Percentiles rank a stretch among this genome's conserved stretches.
Conservation (phyloP, 2,797 vertebrate species). For the Galagoides demidoff region DNA sequence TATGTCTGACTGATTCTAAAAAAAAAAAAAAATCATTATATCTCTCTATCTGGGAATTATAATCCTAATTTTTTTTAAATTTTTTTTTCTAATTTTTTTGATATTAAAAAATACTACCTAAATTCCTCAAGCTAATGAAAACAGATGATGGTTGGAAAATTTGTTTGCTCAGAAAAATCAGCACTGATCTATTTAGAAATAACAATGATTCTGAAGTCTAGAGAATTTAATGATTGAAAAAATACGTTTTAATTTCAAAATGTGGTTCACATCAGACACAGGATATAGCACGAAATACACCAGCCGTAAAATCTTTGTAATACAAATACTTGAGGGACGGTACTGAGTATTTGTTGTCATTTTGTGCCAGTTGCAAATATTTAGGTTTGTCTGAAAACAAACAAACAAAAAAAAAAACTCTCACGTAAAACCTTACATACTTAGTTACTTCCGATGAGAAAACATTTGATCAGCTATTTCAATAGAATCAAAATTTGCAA, state of each 20-base stretch:
- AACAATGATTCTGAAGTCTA: constrained; percentile 24
- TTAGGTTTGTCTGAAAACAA: not conserved
- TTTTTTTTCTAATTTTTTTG: constrained; percentile 50
- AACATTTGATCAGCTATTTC: not conserved
- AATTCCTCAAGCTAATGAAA: constrained; percentile 31
- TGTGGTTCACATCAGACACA: not conserved
- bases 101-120: not conserved
- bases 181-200: constrained; percentile 34
- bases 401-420: not conserved
- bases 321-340: not conserved
- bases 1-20: not conserved
- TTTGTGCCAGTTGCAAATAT: constrained; percentile 39
- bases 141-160: not conserved
- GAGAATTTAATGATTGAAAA: not conserved
- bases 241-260: not conserved
- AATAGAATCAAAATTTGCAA: constrained; percentile 15
- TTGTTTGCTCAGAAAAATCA: not conserved
- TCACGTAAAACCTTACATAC: not conserved
- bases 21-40: not conserved
- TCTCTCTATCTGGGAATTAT: not conserved
- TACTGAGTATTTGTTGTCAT: not conserved
- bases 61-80: not conserved
- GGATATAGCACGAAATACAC: not conserved
- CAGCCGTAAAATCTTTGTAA: not conserved
- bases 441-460: not conserved